phyloP scores from a whole-genome alignment of 2,797 vertebrate genomes.

The Phylloscopus collybita region DNA sequence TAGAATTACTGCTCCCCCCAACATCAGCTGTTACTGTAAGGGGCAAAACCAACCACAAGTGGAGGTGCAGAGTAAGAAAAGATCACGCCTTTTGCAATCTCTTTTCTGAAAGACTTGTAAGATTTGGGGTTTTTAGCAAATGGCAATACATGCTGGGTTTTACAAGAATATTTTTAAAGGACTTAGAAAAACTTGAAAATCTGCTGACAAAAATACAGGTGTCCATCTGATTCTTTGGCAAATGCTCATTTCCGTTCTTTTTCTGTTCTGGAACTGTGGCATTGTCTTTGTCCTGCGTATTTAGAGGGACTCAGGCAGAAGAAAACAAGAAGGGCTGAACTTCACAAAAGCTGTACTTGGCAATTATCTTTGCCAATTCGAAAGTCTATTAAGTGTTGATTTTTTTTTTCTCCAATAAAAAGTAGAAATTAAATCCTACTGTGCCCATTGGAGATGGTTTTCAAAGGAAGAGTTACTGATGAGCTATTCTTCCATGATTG shows the following conservation, averaged over 20 bases:
- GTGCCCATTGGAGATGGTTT: neutral
- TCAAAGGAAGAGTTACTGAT: slow-evolving; percentile 22
- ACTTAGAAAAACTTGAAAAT: neutral
- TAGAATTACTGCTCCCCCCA: neutral
- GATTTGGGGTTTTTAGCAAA: neutral
- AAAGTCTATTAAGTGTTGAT: neutral
- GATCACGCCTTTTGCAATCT: neutral
- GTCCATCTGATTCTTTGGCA: neutral
- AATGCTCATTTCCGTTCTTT: accelerated
- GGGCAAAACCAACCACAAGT: neutral
- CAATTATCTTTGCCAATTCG: slow-evolving; percentile 7
- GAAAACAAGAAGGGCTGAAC: neutral
- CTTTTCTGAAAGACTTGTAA: neutral
- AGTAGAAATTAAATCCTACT: slow-evolving; percentile 50
- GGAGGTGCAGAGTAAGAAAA: neutral
- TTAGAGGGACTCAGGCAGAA: neutral
- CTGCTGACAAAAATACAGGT: neutral
- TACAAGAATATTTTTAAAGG: neutral
- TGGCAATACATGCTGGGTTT: neutral
- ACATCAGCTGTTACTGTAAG: neutral
- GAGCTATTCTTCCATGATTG: slow-evolving; percentile 12
- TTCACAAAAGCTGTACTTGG: slow-evolving; percentile 8
- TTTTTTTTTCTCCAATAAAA: neutral
- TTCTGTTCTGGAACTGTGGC: neutral
- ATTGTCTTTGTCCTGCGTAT: neutral